Percentiles rank a stretch among this genome's conserved stretches.
Evolutionary conservation across 1,140 invertebrate genomes (phyloP).

Genomic region (Chironomus tepperi): DNA sequence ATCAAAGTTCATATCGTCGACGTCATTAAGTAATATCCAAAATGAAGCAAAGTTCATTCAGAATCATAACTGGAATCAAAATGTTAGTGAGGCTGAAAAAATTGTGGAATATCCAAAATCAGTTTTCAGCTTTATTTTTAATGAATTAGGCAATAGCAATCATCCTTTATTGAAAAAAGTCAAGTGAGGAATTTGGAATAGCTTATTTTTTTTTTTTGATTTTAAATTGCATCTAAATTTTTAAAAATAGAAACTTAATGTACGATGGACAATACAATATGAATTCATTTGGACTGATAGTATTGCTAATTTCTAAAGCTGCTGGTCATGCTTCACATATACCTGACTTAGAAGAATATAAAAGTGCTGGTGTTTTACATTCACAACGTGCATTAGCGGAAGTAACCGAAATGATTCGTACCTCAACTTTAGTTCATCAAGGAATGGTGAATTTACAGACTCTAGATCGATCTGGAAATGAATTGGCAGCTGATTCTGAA

Average conservation of each 20-base stretch:
- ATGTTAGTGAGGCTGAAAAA: slow-evolving; percentile 88
- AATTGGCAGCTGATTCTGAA: slow-evolving; percentile 44
- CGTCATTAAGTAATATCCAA: not conserved
- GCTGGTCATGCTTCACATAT: slow-evolving; percentile 53
- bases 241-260: slow-evolving; percentile 68
- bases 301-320: slow-evolving; percentile 77
- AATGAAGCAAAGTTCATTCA: slow-evolving; percentile 33
- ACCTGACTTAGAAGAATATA: slow-evolving; percentile 52
- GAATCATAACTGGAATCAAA: slow-evolving; percentile 78
- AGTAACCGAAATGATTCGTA: slow-evolving; percentile 92
- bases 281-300: slow-evolving; percentile 78
- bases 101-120: slow-evolving; percentile 94
- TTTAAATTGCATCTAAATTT: no score
- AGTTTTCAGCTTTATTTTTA: slow-evolving; percentile 79
- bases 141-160: slow-evolving; percentile 83
- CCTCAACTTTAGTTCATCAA: slow-evolving; percentile 83
- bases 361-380: slow-evolving; percentile 53
- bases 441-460: slow-evolving; percentile 65
- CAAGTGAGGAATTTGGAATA: no score
- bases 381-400: slow-evolving; percentile 79
- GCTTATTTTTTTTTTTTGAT: no score
- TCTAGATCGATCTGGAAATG: slow-evolving; percentile 36
- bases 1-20: not conserved
- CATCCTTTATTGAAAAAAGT: slow-evolving; percentile 90
- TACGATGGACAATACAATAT: slow-evolving; percentile 78